Evolutionary conservation across 2,797 vertebrate species (phyloP).

Genomic region (Sebastes elongatus): DNA sequence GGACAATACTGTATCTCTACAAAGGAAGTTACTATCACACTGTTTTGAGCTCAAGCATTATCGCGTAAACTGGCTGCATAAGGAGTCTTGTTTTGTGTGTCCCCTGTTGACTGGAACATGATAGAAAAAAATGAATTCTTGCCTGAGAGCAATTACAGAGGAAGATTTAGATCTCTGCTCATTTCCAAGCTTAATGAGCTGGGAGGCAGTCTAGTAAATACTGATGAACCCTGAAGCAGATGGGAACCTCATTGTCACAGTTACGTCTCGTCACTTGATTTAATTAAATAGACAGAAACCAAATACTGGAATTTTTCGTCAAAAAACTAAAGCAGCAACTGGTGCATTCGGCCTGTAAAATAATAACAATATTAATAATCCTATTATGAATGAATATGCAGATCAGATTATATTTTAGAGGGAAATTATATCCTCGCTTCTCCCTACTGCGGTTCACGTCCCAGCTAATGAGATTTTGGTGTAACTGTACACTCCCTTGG

Average conservation of each 20-base stretch:
- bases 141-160: slow-evolving; percentile 40
- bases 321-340: neutral
- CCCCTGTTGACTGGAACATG: slow-evolving; percentile 6
- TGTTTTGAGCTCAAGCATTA: neutral
- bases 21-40: neutral
- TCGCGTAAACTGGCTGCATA: neutral
- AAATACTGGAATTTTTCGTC: slow-evolving; percentile 7
- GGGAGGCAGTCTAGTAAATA: slow-evolving; percentile 60
- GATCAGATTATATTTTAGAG: slow-evolving; percentile 31
- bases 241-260: slow-evolving; percentile 43
- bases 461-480: slow-evolving; percentile 36
- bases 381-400: neutral
- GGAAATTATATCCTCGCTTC: neutral
- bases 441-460: slow-evolving; percentile 2
- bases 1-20: neutral
- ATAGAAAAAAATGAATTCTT: slow-evolving; percentile 39
- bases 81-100: neutral
- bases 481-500: slow-evolving; percentile 35
- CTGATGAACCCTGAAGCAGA: slow-evolving; percentile 53
- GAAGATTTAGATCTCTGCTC: slow-evolving; percentile 43
- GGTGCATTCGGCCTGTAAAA: neutral
- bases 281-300: slow-evolving; percentile 23
- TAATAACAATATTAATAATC: slow-evolving; percentile 4
- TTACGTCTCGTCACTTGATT: slow-evolving; percentile 4
- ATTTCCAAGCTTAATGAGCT: slow-evolving; percentile 64